Percentiles rank a stretch among this genome's conserved stretches.
phyloP scores from a whole-genome alignment of 2,797 vertebrate species.

The Gymnocypris eckloni region DNA sequence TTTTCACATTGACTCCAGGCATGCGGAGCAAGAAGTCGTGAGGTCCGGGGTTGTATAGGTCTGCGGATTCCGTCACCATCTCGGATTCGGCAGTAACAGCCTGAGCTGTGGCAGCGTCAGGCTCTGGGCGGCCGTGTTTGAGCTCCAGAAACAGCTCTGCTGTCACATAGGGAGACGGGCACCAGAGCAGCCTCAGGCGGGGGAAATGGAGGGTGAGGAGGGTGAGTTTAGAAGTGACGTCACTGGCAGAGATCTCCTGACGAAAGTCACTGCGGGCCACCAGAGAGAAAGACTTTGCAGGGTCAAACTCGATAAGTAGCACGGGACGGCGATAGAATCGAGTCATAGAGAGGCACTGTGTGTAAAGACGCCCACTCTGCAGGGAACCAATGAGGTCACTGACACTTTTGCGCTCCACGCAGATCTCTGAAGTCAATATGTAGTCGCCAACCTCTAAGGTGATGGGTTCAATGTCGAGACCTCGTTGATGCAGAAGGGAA shows the following conservation, averaged over 20 bases:
- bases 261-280: conserved; percentile 82
- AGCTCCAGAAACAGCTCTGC: conserved; percentile 92
- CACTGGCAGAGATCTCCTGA: conserved; percentile 89
- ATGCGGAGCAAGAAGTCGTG: conserved; percentile 94
- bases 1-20: conserved; percentile 92
- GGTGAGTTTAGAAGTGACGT: conserved; percentile 90
- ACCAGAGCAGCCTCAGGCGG: conserved; percentile 92
- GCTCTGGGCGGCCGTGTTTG: conserved; percentile 85
- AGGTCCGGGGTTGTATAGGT: conserved; percentile 90
- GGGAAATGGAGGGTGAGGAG: conserved; percentile 96
- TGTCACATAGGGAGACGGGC: conserved; percentile 90
- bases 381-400: conserved; percentile 94
- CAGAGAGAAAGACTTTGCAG: conserved; percentile 90
- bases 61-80: conserved; percentile 82
- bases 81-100: conserved; percentile 89
- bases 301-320: conserved; percentile 95
- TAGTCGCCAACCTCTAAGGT: conserved; percentile 96
- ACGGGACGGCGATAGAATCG: conserved; percentile 91
- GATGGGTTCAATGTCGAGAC: conserved; percentile 94
- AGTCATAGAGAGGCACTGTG: conserved; percentile 92
- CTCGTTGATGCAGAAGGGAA: conserved; percentile 89
- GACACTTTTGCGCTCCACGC: conserved; percentile 94
- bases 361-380: conserved; percentile 91
- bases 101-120: conserved; percentile 81
- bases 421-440: conserved; percentile 92